These are phyloP conservation scores for Bubo bubo DNA, from an alignment of 2,113 vertebrate genomes.

Conservation along the genomic window DNA sequence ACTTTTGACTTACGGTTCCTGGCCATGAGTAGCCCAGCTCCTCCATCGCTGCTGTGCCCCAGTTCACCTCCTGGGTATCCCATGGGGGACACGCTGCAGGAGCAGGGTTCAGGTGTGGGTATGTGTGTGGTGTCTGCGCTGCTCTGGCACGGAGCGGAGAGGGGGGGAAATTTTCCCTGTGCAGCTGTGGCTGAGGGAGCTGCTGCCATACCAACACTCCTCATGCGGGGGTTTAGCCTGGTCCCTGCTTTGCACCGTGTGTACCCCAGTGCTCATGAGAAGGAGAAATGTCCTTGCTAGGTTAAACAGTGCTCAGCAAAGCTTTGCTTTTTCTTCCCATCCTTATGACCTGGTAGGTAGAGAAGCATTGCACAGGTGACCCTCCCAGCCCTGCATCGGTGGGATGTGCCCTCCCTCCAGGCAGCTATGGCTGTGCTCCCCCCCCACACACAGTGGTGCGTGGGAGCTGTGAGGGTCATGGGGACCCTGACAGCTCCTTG, in stretches of 20 bases:
- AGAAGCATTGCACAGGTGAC: background rate
- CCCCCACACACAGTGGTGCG: rapidly evolving
- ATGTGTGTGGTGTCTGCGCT: rapidly evolving
- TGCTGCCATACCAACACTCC: no score
- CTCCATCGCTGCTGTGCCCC: background rate
- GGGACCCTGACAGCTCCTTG: background rate
- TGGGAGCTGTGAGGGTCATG: rapidly evolving
- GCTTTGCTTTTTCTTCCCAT: background rate
- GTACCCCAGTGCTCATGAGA: background rate
- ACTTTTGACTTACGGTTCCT: background rate
- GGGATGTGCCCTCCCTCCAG: background rate
- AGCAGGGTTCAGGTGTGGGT: background rate
- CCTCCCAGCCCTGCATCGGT: background rate
- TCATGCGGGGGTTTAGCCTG: background rate
- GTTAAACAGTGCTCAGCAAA: background rate
- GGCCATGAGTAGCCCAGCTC: background rate
- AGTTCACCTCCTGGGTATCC: background rate
- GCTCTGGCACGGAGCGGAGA: no score
- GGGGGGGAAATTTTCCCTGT: no score
- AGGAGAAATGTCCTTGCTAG: background rate
- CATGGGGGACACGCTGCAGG: background rate
- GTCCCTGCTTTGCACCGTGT: background rate
- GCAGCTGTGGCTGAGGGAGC: background rate
- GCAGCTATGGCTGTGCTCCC: background rate
- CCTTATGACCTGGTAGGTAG: background rate